A percentile compares a stretch with the other conserved stretches of the same genome.
These are phyloP conservation scores for Tetramorium simillimum DNA, from an alignment of 1,140 invertebrate genomes.

Conservation along the genomic window DNA sequence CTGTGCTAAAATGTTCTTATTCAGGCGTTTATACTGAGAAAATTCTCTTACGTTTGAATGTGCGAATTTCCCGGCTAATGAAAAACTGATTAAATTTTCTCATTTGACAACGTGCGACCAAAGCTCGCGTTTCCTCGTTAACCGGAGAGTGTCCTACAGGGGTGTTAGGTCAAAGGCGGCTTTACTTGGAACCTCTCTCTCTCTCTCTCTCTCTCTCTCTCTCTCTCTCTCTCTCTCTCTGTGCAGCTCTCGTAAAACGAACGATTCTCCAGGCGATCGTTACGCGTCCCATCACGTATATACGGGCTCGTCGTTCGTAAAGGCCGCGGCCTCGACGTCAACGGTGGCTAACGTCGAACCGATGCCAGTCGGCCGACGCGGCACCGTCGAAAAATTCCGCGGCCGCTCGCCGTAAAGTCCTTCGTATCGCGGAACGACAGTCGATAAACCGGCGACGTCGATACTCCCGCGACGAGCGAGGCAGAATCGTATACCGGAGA, in stretches of 20 bases:
- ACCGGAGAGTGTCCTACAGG: not conserved
- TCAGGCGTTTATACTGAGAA: not conserved
- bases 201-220: too few species aligned
- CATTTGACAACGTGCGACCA: not conserved
- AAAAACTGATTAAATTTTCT: conserved; percentile 9
- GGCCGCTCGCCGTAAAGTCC: conserved; percentile 56
- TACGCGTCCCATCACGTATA: conserved; percentile 25
- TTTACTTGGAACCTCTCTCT: not conserved
- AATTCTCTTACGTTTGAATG: not conserved
- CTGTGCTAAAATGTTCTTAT: not conserved
- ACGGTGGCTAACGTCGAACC: not conserved
- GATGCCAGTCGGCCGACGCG: not conserved
- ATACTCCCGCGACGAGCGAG: conserved; percentile 46
- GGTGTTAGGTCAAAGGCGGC: not conserved
- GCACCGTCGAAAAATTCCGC: conserved; percentile 59
- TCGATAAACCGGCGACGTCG: conserved; percentile 66
- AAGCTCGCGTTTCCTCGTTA: conserved; percentile 28
- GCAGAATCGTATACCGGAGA: conserved; percentile 54
- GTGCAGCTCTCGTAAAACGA: conserved; percentile 19
- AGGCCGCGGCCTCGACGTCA: conserved; percentile 11
- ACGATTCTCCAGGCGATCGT: conserved; percentile 43
- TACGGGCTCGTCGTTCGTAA: conserved; percentile 6
- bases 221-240: not conserved
- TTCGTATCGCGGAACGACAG: conserved; percentile 58
- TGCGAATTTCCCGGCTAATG: not conserved